phyloP scores from a whole-genome alignment of 2,888 invertebrate genomes.

The Nymphalis urticae region DNA sequence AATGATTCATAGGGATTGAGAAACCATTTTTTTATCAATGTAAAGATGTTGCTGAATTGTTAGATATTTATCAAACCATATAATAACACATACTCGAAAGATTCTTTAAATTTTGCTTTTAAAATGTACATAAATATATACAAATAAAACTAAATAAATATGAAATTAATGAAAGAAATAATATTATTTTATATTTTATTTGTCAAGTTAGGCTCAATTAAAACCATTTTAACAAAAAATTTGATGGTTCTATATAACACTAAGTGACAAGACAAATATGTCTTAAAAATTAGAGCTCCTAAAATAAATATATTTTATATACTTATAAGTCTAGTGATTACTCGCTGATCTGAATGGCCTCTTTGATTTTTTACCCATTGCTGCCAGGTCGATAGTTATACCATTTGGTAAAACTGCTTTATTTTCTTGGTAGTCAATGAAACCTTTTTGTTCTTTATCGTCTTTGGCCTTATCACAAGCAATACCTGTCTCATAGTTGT shows the following conservation, averaged over 20 bases:
- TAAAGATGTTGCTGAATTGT: no score
- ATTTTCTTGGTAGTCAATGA: conserved; percentile 88
- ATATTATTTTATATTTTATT: conserved; percentile 49
- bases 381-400: conserved; percentile 85
- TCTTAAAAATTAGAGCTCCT: conserved; percentile 68
- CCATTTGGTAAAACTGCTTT: conserved; percentile 87
- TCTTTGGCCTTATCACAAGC: conserved; percentile 83
- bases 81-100: no score
- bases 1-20: no score
- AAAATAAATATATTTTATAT: conserved; percentile 70
- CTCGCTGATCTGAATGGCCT: conserved; percentile 83
- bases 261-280: conserved; percentile 62
- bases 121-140: not conserved
- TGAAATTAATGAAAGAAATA: conserved; percentile 5
- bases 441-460: conserved; percentile 82
- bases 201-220: conserved; percentile 49
- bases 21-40: no score
- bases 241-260: conserved; percentile 51
- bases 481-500: conserved; percentile 91
- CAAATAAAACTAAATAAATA: not conserved
- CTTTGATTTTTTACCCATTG: conserved; percentile 87
- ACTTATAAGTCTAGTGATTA: conserved; percentile 65
- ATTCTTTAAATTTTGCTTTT: not conserved
- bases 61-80: no score
- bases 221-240: conserved; percentile 43